A percentile compares a stretch with the other conserved stretches of the same genome.
These are phyloP conservation scores for Tetranychus piercei DNA, from an alignment of 2,888 invertebrate species.

Conservation along the genomic window DNA sequence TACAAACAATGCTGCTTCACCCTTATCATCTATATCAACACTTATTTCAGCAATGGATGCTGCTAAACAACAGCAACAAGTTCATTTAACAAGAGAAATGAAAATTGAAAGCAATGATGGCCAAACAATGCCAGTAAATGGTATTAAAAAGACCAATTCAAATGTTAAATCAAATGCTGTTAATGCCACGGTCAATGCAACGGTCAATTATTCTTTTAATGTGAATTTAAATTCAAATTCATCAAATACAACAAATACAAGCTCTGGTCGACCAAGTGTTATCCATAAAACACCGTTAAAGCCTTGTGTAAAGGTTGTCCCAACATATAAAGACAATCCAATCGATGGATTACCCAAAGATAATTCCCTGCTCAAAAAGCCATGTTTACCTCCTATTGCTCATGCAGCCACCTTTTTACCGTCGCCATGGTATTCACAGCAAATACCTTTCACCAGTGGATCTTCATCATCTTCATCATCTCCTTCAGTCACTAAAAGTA, in stretches of 20 bases:
- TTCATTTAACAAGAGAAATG: neutral
- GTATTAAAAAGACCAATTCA: neutral
- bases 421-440: neutral
- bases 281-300: conserved; percentile 3
- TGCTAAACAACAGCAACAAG: neutral
- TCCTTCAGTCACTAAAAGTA: neutral
- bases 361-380: neutral
- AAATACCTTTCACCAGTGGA: neutral
- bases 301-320: conserved; percentile 2
- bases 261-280: neutral
- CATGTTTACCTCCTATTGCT: neutral
- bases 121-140: neutral
- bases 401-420: neutral
- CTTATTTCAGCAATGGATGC: conserved; percentile 5
- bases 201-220: too few species aligned
- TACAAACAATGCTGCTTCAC: conserved; percentile 12
- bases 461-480: neutral
- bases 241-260: neutral
- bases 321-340: neutral
- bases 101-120: neutral
- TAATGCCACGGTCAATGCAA: neutral
- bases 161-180: neutral
- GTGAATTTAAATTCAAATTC: neutral
- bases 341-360: neutral
- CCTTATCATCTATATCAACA: conserved; percentile 15